Evolutionary conservation across 2,888 invertebrate genomes (phyloP).

Genomic region (Polyommatus icarus): DNA sequence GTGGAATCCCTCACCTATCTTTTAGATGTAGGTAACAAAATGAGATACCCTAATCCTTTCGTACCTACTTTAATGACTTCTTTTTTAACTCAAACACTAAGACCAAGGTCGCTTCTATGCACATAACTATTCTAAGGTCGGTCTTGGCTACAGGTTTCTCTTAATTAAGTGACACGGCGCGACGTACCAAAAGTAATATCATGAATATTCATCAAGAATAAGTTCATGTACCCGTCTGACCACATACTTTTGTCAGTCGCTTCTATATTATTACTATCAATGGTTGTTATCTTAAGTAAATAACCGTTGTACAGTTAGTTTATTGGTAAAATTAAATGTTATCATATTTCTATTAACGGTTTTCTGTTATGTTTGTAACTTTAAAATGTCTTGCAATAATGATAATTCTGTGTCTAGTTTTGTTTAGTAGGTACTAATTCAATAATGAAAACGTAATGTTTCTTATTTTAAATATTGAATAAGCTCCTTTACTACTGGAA

Average conservation of each 20-base stretch:
- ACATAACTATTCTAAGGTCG: not conserved
- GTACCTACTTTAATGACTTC: too few species aligned
- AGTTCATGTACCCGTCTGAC: not conserved
- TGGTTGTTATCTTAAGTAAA: not conserved
- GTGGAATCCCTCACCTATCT: too few species aligned
- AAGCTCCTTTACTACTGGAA: too few species aligned
- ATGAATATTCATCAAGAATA: constrained; percentile 19
- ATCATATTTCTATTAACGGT: not conserved
- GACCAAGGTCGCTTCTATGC: not conserved
- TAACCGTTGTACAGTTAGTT: not conserved
- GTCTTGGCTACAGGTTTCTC: constrained; percentile 8
- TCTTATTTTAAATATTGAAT: too few species aligned
- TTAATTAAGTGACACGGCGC: constrained; percentile 21
- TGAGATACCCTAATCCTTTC: too few species aligned
- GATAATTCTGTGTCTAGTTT: not conserved
- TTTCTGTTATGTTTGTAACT: too few species aligned
- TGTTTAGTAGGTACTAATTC: too few species aligned
- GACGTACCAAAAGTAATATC: not conserved
- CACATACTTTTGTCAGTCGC: not conserved
- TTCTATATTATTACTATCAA: not conserved
- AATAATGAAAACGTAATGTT: too few species aligned
- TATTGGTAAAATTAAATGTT: not conserved
- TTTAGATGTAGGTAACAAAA: too few species aligned
- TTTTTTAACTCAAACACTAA: not conserved
- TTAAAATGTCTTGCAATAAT: not conserved